Evolutionary conservation across 2,113 vertebrate species (phyloP), one percentile per base, ranked within the genome.

Genomic region (Corapipo altera): DNA sequence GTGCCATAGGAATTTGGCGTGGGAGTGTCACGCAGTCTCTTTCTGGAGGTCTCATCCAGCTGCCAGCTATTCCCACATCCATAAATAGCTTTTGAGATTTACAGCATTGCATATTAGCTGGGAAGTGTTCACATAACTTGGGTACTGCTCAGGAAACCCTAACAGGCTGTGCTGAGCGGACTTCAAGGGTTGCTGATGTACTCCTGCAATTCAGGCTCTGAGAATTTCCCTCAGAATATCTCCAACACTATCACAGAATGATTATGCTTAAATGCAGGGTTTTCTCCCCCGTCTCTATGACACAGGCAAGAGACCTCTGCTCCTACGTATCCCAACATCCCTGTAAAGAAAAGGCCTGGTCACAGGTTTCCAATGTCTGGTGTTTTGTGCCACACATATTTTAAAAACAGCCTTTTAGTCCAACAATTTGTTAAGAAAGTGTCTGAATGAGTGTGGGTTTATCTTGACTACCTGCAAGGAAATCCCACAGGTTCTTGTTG

Each of bases 381-480:
- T 39, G 26, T 37, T 91, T 55, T 44, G 54, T 85, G 62, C 35
- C 52, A 88, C 67, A 17, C 2, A 0, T 49, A 66, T 61, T 82
- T 94, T 57, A n/a, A 85, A 88, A 93, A 8, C 32, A 83, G 20
- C 27, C 41, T 73, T 82, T 88, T 69, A 78, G 30, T 77, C 59
- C 2, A 6, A 61, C 62, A 59, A 22, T 79, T 85, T 88, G 24
- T 89, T 91, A 89, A 75, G 67, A 91, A 61, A 76, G 49, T 19
- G 9, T 62, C 74, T 76, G 92, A 96, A 93, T 70, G 91, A 95
- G 18, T n/a, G 49, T 79, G 87, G 46, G 78, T 96, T 97, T 96
- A 93, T 97, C 94, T 92, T 41, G 88, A 80, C 72, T 88, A 71
- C 89, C 92, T 87, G 95, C 86, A 91, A 97, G 91, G 86, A 93